Evolutionary conservation across 2,113 vertebrate species (phyloP), one percentile per base, ranked within the genome.

Genomic region (Microcebus lehilahytsara): DNA sequence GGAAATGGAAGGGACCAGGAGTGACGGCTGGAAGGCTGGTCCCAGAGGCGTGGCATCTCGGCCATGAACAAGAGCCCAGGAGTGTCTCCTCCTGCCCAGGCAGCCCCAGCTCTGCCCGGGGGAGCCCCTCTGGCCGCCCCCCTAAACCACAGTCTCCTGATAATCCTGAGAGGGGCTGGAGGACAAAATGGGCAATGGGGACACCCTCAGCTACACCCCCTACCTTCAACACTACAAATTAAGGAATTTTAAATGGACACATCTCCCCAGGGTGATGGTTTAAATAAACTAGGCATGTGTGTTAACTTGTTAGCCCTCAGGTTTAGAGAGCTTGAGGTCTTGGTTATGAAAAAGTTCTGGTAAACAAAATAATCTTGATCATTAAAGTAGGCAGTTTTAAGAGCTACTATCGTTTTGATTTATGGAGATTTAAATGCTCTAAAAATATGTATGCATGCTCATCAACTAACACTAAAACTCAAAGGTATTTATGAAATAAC

Each of bases 371-470:
- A 79, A 97, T 79, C 89, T 85, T 75, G 49, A 94, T 49, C 46
- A 5, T 93, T 78, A 91, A 95, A 85, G n/a, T 23, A 86, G 74
- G 71, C 79, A 78, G 72, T 96, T 96, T 96, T 67, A 95, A 97
- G 97, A 97, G 80, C 53, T 74, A 96, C n/a, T 78, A 93, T 30
- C 86, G 53, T 85, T 97, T 97, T 97, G 92, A 93, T 89, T 97
- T 79, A 95, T 37, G 14, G 53, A 97, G 46, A 92, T 87, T 95
- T 83, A 93, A 89, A 74, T 53, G 85, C 51, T 84, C 56, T 84
- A 89, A 95, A 96, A 97, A 71, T 75, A 93, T 78, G 90, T 86
- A 96, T 56, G 49, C 25, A 77, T 86, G 85, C 51, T 89, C 56
- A 85, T 92, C 64, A 95, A 96, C 32, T 49, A 95, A 72, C 62